phyloP scores from a whole-genome alignment of 2,888 invertebrate genomes.

The Portevinia maculata region DNA sequence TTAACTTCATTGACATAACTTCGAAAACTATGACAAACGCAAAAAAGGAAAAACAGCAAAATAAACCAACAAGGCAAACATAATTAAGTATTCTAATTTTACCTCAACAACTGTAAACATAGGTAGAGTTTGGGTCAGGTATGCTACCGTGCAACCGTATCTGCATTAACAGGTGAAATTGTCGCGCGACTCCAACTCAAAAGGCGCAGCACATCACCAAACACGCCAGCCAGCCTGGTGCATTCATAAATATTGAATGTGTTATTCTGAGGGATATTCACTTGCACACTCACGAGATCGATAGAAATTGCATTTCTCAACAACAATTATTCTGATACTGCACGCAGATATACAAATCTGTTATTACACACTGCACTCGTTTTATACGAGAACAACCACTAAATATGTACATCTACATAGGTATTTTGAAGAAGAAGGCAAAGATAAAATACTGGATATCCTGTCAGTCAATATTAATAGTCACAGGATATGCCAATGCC shows the following conservation, averaged over 20 bases:
- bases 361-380: constrained; percentile 41
- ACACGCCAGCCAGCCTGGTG: constrained; percentile 67
- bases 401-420: neutral
- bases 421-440: constrained; percentile 37
- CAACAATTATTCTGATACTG: constrained; percentile 1
- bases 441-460: constrained; percentile 53
- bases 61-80: constrained; percentile 63
- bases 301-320: constrained; percentile 47
- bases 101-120: constrained; percentile 69
- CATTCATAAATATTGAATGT: constrained; percentile 72
- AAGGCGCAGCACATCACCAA: constrained; percentile 12
- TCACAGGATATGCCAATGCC: constrained; percentile 24
- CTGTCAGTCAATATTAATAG: constrained; percentile 46
- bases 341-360: constrained; percentile 21
- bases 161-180: constrained; percentile 71
- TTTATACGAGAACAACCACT: neutral
- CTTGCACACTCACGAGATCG: constrained; percentile 43
- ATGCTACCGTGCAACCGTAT: constrained; percentile 24
- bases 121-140: constrained; percentile 41
- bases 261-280: constrained; percentile 55
- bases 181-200: constrained; percentile 31
- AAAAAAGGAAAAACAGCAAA: neutral
- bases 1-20: constrained; percentile 22
- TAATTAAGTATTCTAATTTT: constrained; percentile 69
- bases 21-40: neutral